A percentile compares a stretch with the other conserved stretches of the same genome.
phyloP scores from a whole-genome alignment of 2,113 vertebrate species.

The Xiphias gladius region DNA sequence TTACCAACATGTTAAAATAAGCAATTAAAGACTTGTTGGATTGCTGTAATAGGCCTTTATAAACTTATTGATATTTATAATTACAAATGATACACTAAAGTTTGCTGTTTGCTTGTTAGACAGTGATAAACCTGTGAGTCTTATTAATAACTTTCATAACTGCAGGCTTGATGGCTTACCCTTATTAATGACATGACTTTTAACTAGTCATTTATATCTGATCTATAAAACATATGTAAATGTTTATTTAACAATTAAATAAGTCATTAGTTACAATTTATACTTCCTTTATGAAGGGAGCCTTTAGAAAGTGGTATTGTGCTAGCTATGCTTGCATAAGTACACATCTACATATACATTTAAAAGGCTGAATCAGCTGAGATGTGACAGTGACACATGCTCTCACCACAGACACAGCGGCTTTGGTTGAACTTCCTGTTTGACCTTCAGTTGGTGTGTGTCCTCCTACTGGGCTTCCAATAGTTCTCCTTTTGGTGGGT shows the following conservation, averaged over 20 bases:
- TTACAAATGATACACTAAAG: too few relatives aligned
- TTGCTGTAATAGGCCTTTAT: background rate
- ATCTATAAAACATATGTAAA: background rate
- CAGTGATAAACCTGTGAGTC: too few relatives aligned
- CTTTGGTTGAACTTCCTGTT: conserved; percentile 60
- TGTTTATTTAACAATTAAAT: background rate
- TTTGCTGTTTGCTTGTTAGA: too few relatives aligned
- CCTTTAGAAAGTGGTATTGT: background rate
- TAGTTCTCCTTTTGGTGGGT: conserved; percentile 85
- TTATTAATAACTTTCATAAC: background rate
- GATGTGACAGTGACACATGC: background rate
- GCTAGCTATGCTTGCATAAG: background rate
- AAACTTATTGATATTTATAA: too few relatives aligned
- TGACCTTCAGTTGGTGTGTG: conserved; percentile 15
- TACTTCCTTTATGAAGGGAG: background rate
- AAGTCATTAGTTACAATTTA: background rate
- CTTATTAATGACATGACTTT: background rate
- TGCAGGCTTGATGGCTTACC: background rate
- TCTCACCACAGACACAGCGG: conserved; percentile 56
- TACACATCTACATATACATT: background rate
- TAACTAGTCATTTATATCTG: background rate
- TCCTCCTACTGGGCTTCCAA: conserved; percentile 38
- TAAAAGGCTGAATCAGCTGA: background rate
- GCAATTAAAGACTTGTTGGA: background rate
- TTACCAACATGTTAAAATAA: background rate